Base-by-base conservation (phyloP, 1,140 invertebrate genomes). In the Calliopsis andreniformis region DNA sequence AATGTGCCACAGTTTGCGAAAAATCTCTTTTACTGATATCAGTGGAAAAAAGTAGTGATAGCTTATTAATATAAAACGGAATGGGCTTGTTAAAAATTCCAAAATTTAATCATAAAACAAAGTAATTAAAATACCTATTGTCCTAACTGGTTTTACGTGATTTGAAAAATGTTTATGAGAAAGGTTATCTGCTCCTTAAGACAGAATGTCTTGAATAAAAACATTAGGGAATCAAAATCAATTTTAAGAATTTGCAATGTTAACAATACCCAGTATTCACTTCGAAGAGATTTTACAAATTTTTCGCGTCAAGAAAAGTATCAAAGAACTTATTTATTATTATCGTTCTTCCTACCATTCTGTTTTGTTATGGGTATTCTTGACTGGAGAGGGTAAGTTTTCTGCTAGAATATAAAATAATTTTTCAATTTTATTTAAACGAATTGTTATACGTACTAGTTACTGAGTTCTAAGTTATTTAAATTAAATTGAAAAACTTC, bases 311-410 rank as follows among this genome's bases (percentile, higher is more conserved):
- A 3, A 6, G 20, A 53, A 0, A 62, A 23, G n/a, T 12, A 14
- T 1, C 32, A 35, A 7, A 61, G 23, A 7, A 20, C 4, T 10
- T 53, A 72, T 35, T n/a, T 14, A 4, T 6, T 53, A 14, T 42
- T 72, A 25, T 23, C 25, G 47, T 14, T 45, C 12, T 28, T 51
- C 4, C 0, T 53, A 14, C 7, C 49, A 14, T 12, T 49, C 28
- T 61, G 55, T 49, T 14, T 62, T 47, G 18, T 39, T 5, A 20
- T 35, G 7, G 12, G 61, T n/a, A 3, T 75, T 2, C 35, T 75
- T n/a, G 39, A 30, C 8, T 75, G 71, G 71, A 35, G 12, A 28
- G 2, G 20, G 71, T 75, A 67, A 56, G 39, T 28, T 56, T 28
- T 25, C 1, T 55, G 7, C 28, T 32, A 16, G 12, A 16, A n/a